A percentile compares a stretch with the other conserved stretches of the same genome.
Conservation (phyloP, 2,797 vertebrate genomes). For the Microhierax caerulescens region DNA sequence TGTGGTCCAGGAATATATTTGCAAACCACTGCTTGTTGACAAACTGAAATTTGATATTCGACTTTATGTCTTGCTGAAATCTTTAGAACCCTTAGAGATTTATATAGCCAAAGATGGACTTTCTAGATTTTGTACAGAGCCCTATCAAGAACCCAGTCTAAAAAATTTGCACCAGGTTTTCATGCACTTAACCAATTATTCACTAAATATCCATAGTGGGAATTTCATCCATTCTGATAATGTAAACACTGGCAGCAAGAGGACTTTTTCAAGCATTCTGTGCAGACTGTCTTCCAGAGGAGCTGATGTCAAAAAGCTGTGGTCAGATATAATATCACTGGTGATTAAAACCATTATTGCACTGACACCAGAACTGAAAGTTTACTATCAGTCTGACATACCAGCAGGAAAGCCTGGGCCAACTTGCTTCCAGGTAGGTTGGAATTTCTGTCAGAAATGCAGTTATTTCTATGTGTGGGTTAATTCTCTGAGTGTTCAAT, state of each 20-base stretch:
- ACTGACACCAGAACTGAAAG: constrained; percentile 91
- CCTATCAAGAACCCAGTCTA: constrained; percentile 91
- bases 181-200: constrained; percentile 99
- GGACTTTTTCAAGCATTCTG: constrained; percentile 93
- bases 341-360: constrained; percentile 97
- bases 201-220: constrained; percentile 91
- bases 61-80: constrained; percentile 93
- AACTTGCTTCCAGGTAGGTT: constrained; percentile 93
- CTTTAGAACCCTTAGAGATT: constrained; percentile 93
- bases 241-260: constrained; percentile 92
- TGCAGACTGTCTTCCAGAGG: constrained; percentile 88
- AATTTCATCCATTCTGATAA: constrained; percentile 95
- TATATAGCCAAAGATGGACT: constrained; percentile 97
- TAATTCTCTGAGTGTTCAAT: background rate
- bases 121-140: constrained; percentile 95
- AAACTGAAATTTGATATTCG: constrained; percentile 98
- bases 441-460: background rate
- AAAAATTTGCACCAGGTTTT: constrained; percentile 94
- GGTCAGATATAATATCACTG: constrained; percentile 95
- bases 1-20: constrained; percentile 96
- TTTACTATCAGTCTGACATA: constrained; percentile 93
- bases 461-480: background rate
- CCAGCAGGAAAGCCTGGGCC: constrained; percentile 92
- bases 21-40: constrained; percentile 92
- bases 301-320: constrained; percentile 92